Base-by-base conservation (phyloP, 64 coral and sea anemone genomes). In the Orbicella faveolata region DNA sequence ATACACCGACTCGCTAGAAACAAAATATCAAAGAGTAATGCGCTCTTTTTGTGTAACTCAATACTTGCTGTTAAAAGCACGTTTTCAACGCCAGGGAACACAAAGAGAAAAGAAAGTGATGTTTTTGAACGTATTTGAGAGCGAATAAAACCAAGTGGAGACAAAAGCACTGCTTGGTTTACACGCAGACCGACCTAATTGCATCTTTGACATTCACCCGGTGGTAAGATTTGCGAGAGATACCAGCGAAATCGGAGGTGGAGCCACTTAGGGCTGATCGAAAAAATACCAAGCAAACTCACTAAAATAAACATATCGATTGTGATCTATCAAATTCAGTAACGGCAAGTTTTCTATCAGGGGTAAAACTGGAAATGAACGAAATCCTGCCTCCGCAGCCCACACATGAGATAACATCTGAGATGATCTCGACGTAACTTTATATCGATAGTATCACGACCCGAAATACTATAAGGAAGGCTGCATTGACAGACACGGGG, bases 331-430 rank as follows among this genome's bases (percentile, higher is more conserved):
- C n/a, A 84, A 72, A 39, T 51, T 48, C 39, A 25, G 63, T 52
- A 84, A 72, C 39, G 64, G 39, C 36, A 84, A 84, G 36, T 84
- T 52, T 84, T 65, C 63, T 84, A 53, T 70, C 21, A 16, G 3
- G 64, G 67, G 35, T n/a, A 52, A 84, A 70, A 72, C 37, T 16
- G 25, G 2, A 26, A 70, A 30, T 30, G 30, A 48, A 51, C 9
- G 36, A 13, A 37, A 65, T 21, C 65, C 65, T 65, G 39, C 82
- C 34, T 72, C 72, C 16, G 23, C 61, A 72, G 82, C 63, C 82
- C 82, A 84, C 82, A 84, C 82, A 52, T n/a, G 82, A 21, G 63
- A 84, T 83, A 84, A 72, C 82, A 84, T 84, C 82, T 84, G 36
- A 72, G n/a, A n/a, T 20, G 36, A 84, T 84, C 37, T 84, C 64